These are phyloP conservation scores for Paramuricea clavata DNA, from an alignment of 92 coral and sea anemone genomes.

Conservation along the genomic window DNA sequence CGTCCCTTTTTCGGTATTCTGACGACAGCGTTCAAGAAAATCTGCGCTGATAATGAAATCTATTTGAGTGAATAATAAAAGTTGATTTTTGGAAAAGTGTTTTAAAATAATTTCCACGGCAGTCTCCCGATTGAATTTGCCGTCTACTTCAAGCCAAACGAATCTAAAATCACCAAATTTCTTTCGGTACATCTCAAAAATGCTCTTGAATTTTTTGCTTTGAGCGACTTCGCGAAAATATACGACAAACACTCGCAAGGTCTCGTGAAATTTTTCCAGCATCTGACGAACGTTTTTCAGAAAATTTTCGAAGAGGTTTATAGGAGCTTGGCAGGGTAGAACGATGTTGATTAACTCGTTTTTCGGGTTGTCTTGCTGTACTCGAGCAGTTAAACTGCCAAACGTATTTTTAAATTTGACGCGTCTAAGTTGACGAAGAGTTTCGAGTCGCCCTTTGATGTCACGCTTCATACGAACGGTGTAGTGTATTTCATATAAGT, in stretches of 20 bases:
- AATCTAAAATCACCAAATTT: slow-evolving; percentile 78
- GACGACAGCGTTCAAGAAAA: slow-evolving; percentile 90
- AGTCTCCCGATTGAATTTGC: slow-evolving; percentile 79
- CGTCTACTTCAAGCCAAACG: slow-evolving; percentile 90
- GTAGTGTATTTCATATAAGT: slow-evolving; percentile 95
- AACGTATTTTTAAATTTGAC: slow-evolving; percentile 89
- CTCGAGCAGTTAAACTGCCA: slow-evolving; percentile 83
- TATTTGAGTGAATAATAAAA: slow-evolving; percentile 85
- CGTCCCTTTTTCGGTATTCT: slow-evolving; percentile 79
- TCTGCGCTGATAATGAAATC: slow-evolving; percentile 78
- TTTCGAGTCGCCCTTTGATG: slow-evolving; percentile 65
- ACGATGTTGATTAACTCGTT: slow-evolving; percentile 80
- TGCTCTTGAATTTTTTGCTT: slow-evolving; percentile 69
- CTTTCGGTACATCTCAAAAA: slow-evolving; percentile 68
- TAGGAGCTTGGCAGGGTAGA: slow-evolving; percentile 83
- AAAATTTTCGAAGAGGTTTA: slow-evolving; percentile 79
- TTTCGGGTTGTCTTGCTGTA: slow-evolving; percentile 66
- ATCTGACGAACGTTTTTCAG: slow-evolving; percentile 80
- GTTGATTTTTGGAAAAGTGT: slow-evolving; percentile 76
- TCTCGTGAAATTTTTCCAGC: slow-evolving; percentile 77
- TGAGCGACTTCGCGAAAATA: slow-evolving; percentile 78
- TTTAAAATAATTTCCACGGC: slow-evolving; percentile 86
- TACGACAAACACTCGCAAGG: slow-evolving; percentile 82
- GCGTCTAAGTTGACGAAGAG: slow-evolving; percentile 84
- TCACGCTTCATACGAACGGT: slow-evolving; percentile 73